Evolutionary conservation across 1,140 invertebrate species (phyloP).

Genomic region (Cydia amplana): DNA sequence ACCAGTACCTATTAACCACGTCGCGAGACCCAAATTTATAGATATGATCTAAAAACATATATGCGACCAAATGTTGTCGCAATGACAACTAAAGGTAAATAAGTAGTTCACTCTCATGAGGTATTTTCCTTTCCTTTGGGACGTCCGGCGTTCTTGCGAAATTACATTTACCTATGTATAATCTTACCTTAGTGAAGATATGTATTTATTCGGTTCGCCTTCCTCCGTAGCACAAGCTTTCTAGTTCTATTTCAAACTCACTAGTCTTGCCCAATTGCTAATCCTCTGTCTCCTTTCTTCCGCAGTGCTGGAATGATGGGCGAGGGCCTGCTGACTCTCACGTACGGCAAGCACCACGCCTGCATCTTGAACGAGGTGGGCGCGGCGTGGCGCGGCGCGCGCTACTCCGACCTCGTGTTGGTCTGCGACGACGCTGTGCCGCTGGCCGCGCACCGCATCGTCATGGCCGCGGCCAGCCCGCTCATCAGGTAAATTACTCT

Average conservation of each 20-base stretch:
- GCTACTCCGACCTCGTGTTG: conserved; percentile 89
- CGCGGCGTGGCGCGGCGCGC: conserved; percentile 89
- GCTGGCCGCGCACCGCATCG: conserved; percentile 88
- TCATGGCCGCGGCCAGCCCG: conserved; percentile 90
- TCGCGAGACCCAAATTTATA: conserved; percentile 4
- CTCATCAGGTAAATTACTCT: conserved; percentile 82
- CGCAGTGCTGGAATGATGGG: conserved; percentile 80
- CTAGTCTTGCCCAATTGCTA: conserved; percentile 29
- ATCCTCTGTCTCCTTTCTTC: conserved; percentile 43
- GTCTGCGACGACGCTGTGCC: conserved; percentile 89
- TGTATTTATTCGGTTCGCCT: too few relatives aligned
- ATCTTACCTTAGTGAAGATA: too few relatives aligned
- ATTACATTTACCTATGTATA: too few relatives aligned
- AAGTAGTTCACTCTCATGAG: background rate
- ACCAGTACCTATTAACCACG: conserved; percentile 14
- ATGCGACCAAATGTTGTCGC: background rate
- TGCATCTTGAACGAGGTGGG: conserved; percentile 92
- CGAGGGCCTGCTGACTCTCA: conserved; percentile 87
- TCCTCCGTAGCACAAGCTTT: background rate
- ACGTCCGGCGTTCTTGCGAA: too few relatives aligned
- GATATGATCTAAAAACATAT: conserved; percentile 4
- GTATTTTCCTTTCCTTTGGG: too few relatives aligned
- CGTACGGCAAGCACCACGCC: conserved; percentile 93
- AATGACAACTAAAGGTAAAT: background rate
- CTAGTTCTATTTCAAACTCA: conserved; percentile 18